Conservation (phyloP, 1,140 invertebrate species). For the Vanessa tameamea region DNA sequence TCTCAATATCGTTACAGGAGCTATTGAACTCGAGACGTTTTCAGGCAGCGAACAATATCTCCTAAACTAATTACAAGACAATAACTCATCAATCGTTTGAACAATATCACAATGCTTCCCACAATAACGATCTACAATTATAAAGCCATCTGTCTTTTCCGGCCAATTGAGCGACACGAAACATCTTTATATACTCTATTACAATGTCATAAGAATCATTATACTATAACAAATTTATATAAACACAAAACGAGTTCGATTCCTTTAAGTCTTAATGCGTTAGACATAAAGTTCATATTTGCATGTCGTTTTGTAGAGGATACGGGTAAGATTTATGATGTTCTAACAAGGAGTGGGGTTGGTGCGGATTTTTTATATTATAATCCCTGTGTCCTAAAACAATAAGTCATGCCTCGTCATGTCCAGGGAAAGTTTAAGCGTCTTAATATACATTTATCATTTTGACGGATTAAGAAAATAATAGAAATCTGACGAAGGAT, state of each 20-base stretch:
- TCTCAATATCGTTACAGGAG: conserved; percentile 8
- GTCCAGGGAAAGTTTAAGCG: conserved; percentile 1
- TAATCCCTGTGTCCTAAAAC: conserved; percentile 25
- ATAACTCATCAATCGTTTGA: conserved; percentile 33
- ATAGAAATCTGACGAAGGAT: not conserved
- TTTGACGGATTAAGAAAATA: conserved; percentile 23
- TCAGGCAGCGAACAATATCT: conserved; percentile 15
- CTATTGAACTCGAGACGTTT: conserved; percentile 13
- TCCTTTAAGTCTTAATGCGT: conserved; percentile 1
- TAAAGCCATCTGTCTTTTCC: conserved; percentile 46
- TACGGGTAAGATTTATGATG: conserved; percentile 41
- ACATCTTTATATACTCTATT: conserved; percentile 10
- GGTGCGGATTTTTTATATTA: conserved; percentile 30
- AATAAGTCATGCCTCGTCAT: conserved; percentile 33
- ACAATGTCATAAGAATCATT: conserved; percentile 29
- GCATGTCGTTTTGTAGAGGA: not conserved
- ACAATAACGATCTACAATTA: conserved; percentile 39
- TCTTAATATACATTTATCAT: conserved; percentile 26
- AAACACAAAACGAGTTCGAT: not conserved
- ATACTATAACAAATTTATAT: conserved; percentile 8
- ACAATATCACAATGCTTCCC: conserved; percentile 32
- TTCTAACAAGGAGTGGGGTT: conserved; percentile 33
- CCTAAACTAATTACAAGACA: conserved; percentile 35
- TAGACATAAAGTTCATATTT: not conserved
- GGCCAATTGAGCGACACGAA: conserved; percentile 34